phyloP scores from a whole-genome alignment of 2,797 vertebrate genomes.

The Heteromormyrus szaboi region DNA sequence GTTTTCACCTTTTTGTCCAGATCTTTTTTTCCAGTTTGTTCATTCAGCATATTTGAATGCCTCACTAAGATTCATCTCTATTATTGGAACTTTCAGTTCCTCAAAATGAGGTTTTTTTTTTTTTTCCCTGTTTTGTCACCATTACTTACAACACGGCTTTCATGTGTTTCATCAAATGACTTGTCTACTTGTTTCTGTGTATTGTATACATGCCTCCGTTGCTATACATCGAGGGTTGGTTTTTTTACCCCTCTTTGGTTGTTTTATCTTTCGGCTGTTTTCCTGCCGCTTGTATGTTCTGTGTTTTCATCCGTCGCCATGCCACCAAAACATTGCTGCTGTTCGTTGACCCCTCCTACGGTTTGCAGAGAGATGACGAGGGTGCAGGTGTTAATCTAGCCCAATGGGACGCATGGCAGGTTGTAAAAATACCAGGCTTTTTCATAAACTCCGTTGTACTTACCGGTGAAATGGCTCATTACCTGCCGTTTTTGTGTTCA shows the following conservation, averaged over 20 bases:
- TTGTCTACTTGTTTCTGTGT: not conserved
- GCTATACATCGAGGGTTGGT: not conserved
- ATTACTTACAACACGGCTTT: not conserved
- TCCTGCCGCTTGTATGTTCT: not conserved
- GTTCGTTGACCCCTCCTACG: not conserved
- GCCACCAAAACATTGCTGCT: not conserved
- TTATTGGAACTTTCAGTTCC: not conserved
- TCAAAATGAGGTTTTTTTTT: not conserved
- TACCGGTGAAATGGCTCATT: slow-evolving; percentile 1
- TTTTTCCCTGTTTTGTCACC: not conserved
- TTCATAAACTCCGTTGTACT: not conserved
- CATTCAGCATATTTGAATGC: not conserved
- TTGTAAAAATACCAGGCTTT: not conserved
- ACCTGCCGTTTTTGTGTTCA: not conserved
- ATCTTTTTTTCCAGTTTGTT: not conserved
- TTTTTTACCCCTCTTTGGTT: not conserved
- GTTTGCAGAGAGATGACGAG: not conserved
- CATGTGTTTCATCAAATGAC: not conserved
- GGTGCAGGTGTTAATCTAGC: not conserved
- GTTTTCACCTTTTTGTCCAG: not conserved
- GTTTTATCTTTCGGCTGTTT: not conserved
- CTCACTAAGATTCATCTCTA: not conserved
- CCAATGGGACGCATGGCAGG: not conserved
- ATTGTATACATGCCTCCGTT: not conserved
- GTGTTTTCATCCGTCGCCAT: not conserved